These are phyloP conservation scores for Elysia chlorotica DNA, from an alignment of 1,140 invertebrate species.

Conservation along the genomic window DNA sequence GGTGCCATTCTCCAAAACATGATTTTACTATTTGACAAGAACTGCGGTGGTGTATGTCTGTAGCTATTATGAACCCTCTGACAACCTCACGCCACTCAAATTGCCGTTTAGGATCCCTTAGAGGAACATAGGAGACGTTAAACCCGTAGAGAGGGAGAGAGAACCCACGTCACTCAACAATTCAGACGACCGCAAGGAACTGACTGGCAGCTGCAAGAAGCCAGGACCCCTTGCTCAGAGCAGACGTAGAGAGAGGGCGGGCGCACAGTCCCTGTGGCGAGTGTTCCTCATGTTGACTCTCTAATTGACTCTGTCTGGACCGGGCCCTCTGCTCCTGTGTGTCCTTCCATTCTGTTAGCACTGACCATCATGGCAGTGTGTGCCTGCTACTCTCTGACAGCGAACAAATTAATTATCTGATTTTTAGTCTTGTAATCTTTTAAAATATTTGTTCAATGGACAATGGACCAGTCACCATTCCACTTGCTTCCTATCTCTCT, in stretches of 20 bases:
- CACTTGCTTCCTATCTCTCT: not conserved
- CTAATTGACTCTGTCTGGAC: too few relatives aligned
- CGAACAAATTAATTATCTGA: not conserved
- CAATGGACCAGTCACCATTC: not conserved
- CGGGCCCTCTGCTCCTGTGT: not conserved
- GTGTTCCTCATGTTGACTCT: too few relatives aligned
- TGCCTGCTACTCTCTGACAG: not conserved
- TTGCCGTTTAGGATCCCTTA: not conserved
- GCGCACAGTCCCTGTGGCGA: too few relatives aligned
- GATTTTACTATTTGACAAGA: too few relatives aligned
- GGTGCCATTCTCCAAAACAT: not conserved
- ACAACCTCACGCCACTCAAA: not conserved
- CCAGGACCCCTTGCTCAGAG: too few relatives aligned
- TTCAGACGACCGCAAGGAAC: too few relatives aligned
- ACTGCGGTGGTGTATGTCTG: too few relatives aligned
- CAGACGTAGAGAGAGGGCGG: too few relatives aligned
- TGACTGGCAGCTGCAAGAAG: too few relatives aligned
- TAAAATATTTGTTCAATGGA: not conserved
- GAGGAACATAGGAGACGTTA: not conserved
- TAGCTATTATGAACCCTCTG: not conserved
- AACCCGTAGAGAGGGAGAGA: too few relatives aligned
- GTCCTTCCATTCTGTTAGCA: not conserved
- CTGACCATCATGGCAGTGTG: not conserved
- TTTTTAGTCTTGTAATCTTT: not conserved
- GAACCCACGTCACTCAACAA: too few relatives aligned